phyloP scores from a whole-genome alignment of 92 coral and sea anemone genomes.

The Diadumene lineata region DNA sequence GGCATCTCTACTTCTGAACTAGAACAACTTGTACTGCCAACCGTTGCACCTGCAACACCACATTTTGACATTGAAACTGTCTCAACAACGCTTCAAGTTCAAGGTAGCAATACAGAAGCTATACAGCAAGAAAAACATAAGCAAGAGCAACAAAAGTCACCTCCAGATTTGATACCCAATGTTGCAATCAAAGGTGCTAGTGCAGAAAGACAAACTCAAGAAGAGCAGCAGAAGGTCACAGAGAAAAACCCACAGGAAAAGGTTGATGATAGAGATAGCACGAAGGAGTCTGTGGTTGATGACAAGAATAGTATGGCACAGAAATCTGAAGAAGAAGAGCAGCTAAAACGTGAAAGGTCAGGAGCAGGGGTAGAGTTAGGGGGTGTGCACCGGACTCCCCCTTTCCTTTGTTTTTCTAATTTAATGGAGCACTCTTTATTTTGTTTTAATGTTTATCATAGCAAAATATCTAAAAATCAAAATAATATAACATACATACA shows the following conservation, averaged over 20 bases:
- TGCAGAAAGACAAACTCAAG: background rate
- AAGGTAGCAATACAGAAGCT: slow-evolving; percentile 22
- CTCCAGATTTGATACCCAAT: background rate
- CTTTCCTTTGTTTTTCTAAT: too few species aligned
- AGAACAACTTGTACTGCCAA: slow-evolving; percentile 49
- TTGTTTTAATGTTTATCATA: too few species aligned
- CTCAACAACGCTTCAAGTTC: slow-evolving; percentile 15
- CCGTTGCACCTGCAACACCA: slow-evolving; percentile 76
- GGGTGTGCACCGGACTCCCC: too few species aligned
- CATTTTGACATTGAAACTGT: slow-evolving; percentile 48
- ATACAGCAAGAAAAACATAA: background rate
- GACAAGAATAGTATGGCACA: too few species aligned
- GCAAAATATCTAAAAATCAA: too few species aligned
- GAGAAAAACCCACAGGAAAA: background rate
- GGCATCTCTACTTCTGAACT: slow-evolving; percentile 46
- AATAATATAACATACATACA: too few species aligned
- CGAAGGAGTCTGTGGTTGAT: background rate
- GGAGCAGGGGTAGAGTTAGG: too few species aligned
- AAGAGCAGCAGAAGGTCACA: slow-evolving; percentile 1
- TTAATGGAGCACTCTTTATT: too few species aligned
- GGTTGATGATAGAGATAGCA: background rate
- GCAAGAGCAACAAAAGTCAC: slow-evolving; percentile 1
- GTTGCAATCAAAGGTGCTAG: background rate
- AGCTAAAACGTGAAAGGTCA: too few species aligned
- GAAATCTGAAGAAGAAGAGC: too few species aligned